phyloP scores from a whole-genome alignment of 2,113 vertebrate species.

The Brachyhypopomus gauderio region DNA sequence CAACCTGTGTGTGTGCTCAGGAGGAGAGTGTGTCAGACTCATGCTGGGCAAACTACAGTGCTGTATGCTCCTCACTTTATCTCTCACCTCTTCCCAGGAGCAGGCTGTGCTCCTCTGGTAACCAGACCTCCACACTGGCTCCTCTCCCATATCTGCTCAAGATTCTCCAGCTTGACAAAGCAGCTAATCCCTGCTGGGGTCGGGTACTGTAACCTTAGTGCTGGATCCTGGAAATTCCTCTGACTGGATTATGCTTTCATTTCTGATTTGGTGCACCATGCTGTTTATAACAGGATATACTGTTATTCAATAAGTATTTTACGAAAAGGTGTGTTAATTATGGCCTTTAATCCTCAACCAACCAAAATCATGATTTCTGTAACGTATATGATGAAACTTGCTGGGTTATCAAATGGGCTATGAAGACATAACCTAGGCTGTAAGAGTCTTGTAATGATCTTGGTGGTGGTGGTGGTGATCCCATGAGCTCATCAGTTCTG shows the following conservation, averaged over 20 bases:
- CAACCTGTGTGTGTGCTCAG: constrained; percentile 34
- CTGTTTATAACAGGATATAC: too few relatives aligned
- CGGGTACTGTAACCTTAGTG: constrained; percentile 34
- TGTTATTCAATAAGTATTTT: too few relatives aligned
- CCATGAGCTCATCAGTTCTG: constrained; percentile 37
- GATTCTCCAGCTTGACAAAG: constrained; percentile 8
- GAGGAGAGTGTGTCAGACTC: constrained; percentile 15
- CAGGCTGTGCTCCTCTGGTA: constrained; percentile 29
- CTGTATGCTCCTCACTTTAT: constrained; percentile 14
- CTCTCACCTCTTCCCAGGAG: constrained; percentile 19
- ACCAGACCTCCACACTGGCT: constrained; percentile 27
- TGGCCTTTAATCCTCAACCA: background rate
- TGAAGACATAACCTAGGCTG: background rate
- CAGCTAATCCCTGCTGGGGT: constrained; percentile 27
- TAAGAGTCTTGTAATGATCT: constrained; percentile 7
- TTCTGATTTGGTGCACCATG: too few relatives aligned
- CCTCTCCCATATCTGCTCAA: constrained; percentile 26
- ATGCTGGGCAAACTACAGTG: constrained; percentile 27
- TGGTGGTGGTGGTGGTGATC: constrained; percentile 18
- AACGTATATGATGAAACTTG: background rate
- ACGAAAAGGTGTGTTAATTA: background rate
- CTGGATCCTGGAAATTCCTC: background rate
- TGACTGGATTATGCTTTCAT: too few relatives aligned
- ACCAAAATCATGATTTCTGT: background rate
- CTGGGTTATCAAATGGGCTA: background rate